Conservation (phyloP, 2,113 vertebrate species). For the Epinephelus cyanopodus region DNA sequence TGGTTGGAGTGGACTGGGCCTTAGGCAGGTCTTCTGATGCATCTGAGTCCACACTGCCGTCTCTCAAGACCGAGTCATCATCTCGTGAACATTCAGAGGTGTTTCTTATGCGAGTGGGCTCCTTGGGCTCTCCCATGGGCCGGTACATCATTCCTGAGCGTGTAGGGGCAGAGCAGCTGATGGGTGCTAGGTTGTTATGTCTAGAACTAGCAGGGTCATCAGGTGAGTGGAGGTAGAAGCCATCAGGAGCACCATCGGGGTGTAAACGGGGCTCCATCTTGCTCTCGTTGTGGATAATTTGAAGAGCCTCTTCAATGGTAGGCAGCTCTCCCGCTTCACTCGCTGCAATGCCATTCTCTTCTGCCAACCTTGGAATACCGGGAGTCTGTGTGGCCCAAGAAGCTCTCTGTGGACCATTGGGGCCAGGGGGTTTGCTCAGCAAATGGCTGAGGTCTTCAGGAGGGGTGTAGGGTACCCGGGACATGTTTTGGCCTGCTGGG, state of each 20-base stretch:
- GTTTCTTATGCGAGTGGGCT: constrained; percentile 74
- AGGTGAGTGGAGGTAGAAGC: constrained; percentile 92
- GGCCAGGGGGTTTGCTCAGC: constrained; percentile 67
- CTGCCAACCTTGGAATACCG: constrained; percentile 66
- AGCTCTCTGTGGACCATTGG: constrained; percentile 80
- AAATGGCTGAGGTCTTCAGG: constrained; percentile 82
- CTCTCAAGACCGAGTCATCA: constrained; percentile 88
- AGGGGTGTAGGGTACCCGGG: constrained; percentile 72
- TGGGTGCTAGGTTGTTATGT: constrained; percentile 66
- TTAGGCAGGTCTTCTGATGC: constrained; percentile 87
- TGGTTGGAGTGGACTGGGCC: constrained; percentile 79
- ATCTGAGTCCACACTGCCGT: constrained; percentile 89
- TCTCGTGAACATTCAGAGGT: constrained; percentile 85
- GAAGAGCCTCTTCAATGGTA: constrained; percentile 93
- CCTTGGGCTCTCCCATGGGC: constrained; percentile 61
- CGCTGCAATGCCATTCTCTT: constrained; percentile 80
- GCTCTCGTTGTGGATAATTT: constrained; percentile 92
- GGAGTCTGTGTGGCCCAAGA: constrained; percentile 80
- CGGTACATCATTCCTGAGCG: constrained; percentile 82
- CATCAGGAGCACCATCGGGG: constrained; percentile 91
- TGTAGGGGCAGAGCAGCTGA: constrained; percentile 82
- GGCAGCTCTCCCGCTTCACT: constrained; percentile 86
- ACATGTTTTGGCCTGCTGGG: constrained; percentile 72
- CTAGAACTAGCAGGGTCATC: constrained; percentile 79
- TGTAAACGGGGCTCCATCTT: constrained; percentile 91